Evolutionary conservation across 2,113 vertebrate genomes (phyloP), one percentile per base, ranked within the genome.

Genomic region (Bubo scandiacus): DNA sequence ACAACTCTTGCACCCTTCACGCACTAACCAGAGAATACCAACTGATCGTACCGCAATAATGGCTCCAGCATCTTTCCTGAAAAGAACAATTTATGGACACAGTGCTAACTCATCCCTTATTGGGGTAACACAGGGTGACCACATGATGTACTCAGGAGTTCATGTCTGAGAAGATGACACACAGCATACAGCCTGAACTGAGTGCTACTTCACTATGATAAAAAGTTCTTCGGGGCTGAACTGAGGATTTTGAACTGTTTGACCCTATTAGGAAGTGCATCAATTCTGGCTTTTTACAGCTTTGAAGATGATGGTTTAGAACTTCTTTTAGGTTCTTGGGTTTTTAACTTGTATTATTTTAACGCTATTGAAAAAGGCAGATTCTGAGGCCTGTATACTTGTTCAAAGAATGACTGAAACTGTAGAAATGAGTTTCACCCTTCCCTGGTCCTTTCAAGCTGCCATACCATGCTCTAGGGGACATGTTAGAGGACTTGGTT

Each of bases 1-100:
- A 2, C 92, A 88, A 30, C 96, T 95, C 58, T 75, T 97, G 51
- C 97, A 92, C 16, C 94, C 86, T 30, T 70, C 90, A 3, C 78
- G 21, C 5, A 42, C 95, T 18, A 94, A 81, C 90, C 98, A 94
- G 52, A 71, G 92, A 6, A 47, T 96, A 9, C 87, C 96, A 4
- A 55, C 90, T 3, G 97, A 95, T 20, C 97, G 54, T 15, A 27
- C 83, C 2, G 27, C 93, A 40, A 9, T 96, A 15, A 66, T 84
- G 74, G 72, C 95, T 26, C 96, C 96, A 21, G 92, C 96, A 5
- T 40, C 96, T 30, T 73, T 97, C 73, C 97, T 97, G 10, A 75
- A 59, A 26, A 89, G 96, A 38, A 40, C 81, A 21, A 61, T 85
- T 10, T 96, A 95, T 5, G 92, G 95, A 19, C 96, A 90, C 11